phyloP scores from a whole-genome alignment of 2,888 invertebrate genomes.

The Cheilosia urbana region DNA sequence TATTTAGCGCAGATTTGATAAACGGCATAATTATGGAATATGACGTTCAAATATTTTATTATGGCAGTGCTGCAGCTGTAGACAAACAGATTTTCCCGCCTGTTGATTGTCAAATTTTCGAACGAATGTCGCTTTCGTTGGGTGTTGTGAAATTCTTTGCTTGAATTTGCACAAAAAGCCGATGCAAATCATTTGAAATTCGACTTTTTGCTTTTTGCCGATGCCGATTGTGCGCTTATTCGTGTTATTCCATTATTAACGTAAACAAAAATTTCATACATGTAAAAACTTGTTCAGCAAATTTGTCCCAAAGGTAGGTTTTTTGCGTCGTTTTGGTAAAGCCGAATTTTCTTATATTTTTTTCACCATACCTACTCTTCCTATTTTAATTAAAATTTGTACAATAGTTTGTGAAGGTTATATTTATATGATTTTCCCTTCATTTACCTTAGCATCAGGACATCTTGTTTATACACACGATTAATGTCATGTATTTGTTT shows the following conservation, averaged over 20 bases:
- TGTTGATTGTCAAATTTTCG: not conserved
- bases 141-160: conserved; percentile 26
- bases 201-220: no score
- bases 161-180: conserved; percentile 3
- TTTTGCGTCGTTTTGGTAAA: not conserved
- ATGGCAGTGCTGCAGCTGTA: conserved; percentile 36
- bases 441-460: no score
- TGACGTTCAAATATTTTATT: not conserved
- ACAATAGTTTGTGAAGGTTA: no score
- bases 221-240: not conserved
- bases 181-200: not conserved
- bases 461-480: no score
- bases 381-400: no score
- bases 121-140: conserved; percentile 44
- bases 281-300: conserved; percentile 25
- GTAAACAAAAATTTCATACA: conserved; percentile 3
- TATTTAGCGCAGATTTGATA: no score
- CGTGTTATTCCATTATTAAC: not conserved
- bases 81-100: conserved; percentile 30
- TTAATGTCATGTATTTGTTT: no score
- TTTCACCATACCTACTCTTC: no score
- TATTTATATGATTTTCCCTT: no score
- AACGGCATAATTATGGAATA: no score
- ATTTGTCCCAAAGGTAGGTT: conserved; percentile 12
- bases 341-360: not conserved